A percentile compares a stretch with the other conserved stretches of the same genome.
These are phyloP conservation scores for Telmatherina bonti DNA, from an alignment of 2,797 vertebrate genomes.

Conservation along the genomic window DNA sequence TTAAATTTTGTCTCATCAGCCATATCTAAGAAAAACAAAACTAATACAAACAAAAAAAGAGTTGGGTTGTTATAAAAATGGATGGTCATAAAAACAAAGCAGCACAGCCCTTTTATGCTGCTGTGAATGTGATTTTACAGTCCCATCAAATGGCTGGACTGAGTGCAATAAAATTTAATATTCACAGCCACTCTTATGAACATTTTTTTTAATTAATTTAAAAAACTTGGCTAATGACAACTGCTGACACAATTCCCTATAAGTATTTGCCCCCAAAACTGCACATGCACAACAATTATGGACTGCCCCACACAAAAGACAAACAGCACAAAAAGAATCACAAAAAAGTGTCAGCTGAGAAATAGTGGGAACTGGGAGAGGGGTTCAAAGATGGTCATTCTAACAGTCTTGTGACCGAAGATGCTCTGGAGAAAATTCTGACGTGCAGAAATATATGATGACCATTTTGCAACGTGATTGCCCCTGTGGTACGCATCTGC, in stretches of 20 bases:
- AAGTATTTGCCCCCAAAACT: background rate
- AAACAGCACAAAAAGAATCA: background rate
- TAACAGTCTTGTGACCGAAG: background rate
- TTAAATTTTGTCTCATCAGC: conserved; percentile 22
- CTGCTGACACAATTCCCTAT: background rate
- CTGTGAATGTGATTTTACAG: background rate
- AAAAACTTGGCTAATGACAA: background rate
- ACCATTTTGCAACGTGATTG: background rate
- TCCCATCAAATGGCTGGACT: background rate
- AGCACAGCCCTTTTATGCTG: background rate
- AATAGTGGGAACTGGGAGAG: background rate
- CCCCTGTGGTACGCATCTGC: background rate
- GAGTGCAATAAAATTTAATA: background rate
- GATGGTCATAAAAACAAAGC: background rate
- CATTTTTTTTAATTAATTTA: background rate
- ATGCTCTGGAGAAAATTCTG: background rate
- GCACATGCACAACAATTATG: background rate
- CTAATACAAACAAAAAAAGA: background rate
- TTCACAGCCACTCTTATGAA: background rate
- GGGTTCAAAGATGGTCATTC: background rate
- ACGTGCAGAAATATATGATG: background rate
- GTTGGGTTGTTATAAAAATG: conserved; percentile 8
- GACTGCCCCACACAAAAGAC: background rate
- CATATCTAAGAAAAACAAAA: conserved; percentile 2
- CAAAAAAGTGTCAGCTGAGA: background rate